Evolutionary conservation across 1,140 invertebrate species (phyloP), one percentile per base, ranked within the genome.

Genomic region (Penaeus japonicus): DNA sequence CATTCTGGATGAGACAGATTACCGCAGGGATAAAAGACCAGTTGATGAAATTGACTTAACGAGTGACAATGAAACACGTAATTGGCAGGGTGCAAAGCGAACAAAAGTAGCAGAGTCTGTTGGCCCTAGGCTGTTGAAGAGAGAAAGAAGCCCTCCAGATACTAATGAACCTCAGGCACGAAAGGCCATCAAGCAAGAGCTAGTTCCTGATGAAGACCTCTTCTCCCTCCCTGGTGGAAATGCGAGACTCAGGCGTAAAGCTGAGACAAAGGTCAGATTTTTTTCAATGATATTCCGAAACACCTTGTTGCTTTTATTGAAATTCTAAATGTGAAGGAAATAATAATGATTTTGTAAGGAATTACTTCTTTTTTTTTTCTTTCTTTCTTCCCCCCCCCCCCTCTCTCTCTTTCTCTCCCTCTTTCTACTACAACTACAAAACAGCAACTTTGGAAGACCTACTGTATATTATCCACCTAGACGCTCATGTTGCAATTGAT

Each of bases 1-100:
- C 47, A 47, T 47, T 47, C 47, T 62, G n/a, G 81, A 83, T n/a
- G 81, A 59, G 30, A 32, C 32, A 24, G 81, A 83, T 83, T 83
- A 59, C 24, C 59, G 15, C 17, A 18, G 17, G n/a, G 57, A n/a
- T n/a, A 83, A 83, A 15, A 73, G 59, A 57, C 59, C 32, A n/a
- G 39, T 30, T 17, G 22, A 57, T 30, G 24, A 30, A 32, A 17
- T 18, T 17, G 22, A 82, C 35, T 3, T 24, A 59, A 12, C 10
- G 0, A 27, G 65, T 65, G 57, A 39, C 22, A 35, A 83, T 39
- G 32, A 22, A 17, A n/a, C 59, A 1, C 47, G 15, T n/a, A 24
- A 15, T 17, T 83, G 32, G 57, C 32, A 39, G n/a, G 57, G 57
- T 10, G 65, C 59, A 83, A 83, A 83, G 27, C 59, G 20, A 30